Evolutionary conservation across 2,888 invertebrate species (phyloP).

Genomic region (Drosophila mimica): DNA sequence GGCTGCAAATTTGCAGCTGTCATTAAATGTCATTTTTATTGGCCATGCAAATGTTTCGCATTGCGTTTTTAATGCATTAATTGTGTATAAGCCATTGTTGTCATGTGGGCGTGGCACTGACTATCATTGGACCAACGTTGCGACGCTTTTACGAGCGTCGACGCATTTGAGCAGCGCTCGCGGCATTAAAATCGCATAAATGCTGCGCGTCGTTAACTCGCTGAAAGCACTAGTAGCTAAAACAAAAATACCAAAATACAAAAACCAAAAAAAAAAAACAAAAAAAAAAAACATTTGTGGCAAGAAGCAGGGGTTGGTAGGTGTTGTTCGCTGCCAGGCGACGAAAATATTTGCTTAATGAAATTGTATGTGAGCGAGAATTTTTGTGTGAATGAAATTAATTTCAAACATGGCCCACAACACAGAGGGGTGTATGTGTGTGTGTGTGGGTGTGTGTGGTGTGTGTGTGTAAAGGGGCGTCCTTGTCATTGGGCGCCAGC

Average conservation of each 20-base stretch:
- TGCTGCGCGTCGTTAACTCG: slow-evolving; percentile 69
- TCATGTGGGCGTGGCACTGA: slow-evolving; percentile 30
- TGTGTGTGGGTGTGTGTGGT: background rate
- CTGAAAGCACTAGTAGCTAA: slow-evolving; percentile 25
- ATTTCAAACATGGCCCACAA: slow-evolving; percentile 68
- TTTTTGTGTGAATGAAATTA: slow-evolving; percentile 78
- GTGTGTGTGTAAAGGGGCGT: slow-evolving; percentile 6
- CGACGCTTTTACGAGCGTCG: slow-evolving; percentile 64
- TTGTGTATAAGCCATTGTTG: slow-evolving; percentile 44
- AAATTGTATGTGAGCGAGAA: slow-evolving; percentile 78
- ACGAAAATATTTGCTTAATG: slow-evolving; percentile 79
- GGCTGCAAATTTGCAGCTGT: slow-evolving; percentile 69
- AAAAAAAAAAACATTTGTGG: slow-evolving; percentile 4
- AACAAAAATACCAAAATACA: slow-evolving; percentile 17
- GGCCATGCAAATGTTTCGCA: slow-evolving; percentile 60
- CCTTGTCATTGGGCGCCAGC: slow-evolving; percentile 31
- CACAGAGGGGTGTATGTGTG: background rate
- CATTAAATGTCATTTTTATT: slow-evolving; percentile 68
- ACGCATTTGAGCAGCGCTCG: slow-evolving; percentile 58
- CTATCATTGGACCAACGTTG: slow-evolving; percentile 48
- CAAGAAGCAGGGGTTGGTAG: background rate
- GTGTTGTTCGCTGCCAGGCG: slow-evolving; percentile 47
- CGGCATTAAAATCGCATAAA: slow-evolving; percentile 75
- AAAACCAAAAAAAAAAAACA: slow-evolving; percentile 12
- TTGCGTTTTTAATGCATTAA: slow-evolving; percentile 74